Evolutionary conservation across 2,113 vertebrate genomes (phyloP).

Genomic region (Channa maculata): DNA sequence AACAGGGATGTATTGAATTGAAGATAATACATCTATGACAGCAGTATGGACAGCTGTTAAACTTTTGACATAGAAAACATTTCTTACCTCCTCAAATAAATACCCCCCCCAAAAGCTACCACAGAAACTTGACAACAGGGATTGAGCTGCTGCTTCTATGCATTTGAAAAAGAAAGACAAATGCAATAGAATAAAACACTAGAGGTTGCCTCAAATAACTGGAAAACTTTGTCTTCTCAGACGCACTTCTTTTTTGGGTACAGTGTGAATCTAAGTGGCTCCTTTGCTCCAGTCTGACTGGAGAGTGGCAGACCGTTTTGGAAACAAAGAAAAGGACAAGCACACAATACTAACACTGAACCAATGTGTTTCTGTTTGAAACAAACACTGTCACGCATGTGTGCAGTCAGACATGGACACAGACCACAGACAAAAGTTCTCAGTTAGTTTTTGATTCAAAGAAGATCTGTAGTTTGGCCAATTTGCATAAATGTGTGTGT

Average conservation of each 20-base stretch:
- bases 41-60: not conserved
- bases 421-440: slow-evolving; percentile 27
- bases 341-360: slow-evolving; percentile 29
- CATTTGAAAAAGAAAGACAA: slow-evolving; percentile 1
- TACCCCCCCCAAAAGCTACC: no score
- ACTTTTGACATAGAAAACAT: not conserved
- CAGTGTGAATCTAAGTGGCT: not conserved
- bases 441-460: slow-evolving; percentile 7
- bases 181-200: not conserved
- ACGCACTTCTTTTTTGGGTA: not conserved
- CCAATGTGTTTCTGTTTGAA: slow-evolving; percentile 42
- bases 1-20: slow-evolving; percentile 24
- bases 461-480: slow-evolving; percentile 16
- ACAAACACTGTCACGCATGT: slow-evolving; percentile 46
- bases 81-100: no score
- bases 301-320: slow-evolving; percentile 29
- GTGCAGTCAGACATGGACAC: slow-evolving; percentile 21
- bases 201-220: not conserved
- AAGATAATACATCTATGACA: slow-evolving; percentile 19
- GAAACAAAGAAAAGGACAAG: slow-evolving; percentile 61
- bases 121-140: not conserved
- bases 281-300: slow-evolving; percentile 46
- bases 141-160: not conserved
- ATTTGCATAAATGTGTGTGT: slow-evolving; percentile 36
- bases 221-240: not conserved